Conservation (phyloP, 1,140 invertebrate genomes). For the Caenorhabditis tropicalis region DNA sequence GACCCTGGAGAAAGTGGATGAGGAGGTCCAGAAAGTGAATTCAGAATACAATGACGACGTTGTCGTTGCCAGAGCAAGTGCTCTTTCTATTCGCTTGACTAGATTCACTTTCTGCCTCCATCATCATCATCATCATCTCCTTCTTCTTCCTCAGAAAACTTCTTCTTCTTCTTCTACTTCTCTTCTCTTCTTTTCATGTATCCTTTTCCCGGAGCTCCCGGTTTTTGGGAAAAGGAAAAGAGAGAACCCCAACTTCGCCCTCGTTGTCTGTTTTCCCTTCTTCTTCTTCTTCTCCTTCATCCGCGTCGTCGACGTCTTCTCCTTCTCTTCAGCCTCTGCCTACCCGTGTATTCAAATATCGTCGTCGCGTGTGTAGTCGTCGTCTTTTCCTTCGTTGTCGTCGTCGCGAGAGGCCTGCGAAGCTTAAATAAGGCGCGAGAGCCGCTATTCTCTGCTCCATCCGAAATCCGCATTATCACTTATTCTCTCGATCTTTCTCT, state of each 20-base stretch:
- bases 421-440: conserved; percentile 34
- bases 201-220: background rate
- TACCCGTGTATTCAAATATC: conserved; percentile 31
- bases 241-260: background rate
- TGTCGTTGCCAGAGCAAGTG: too few species aligned
- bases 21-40: background rate
- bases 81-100: conserved; percentile 8
- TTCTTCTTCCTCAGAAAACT: background rate
- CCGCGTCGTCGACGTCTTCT: background rate
- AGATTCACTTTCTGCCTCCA: background rate
- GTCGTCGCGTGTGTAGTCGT: conserved; percentile 14
- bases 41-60: too few species aligned
- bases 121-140: background rate
- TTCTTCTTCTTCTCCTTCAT: conserved; percentile 14
- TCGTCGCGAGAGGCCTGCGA: background rate
- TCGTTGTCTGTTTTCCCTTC: conserved; percentile 24
- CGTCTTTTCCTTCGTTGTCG: background rate
- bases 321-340: background rate
- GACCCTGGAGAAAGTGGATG: background rate
- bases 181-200: background rate
- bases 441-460: background rate
- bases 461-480: background rate
- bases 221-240: background rate
- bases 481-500: background rate
- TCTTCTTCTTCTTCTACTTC: background rate